Base-by-base conservation (phyloP, 2,888 invertebrate genomes). In the Acanthoscelides obtectus region DNA sequence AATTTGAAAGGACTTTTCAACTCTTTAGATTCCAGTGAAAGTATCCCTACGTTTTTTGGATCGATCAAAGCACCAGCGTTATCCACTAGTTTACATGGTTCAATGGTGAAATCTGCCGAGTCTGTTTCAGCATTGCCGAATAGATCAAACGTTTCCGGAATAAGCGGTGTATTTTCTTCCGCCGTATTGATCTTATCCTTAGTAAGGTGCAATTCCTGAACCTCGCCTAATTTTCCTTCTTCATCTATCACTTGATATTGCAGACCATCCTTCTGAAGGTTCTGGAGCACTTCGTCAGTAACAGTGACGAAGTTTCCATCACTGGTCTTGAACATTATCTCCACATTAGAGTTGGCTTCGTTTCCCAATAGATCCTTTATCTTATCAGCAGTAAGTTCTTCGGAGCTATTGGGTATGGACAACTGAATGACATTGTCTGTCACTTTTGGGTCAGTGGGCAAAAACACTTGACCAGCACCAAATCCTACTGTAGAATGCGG, bases 221-320 rank as follows among this genome's bases (percentile, higher is more conserved):
- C 74, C 74, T 84, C 84, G 0, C 84, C 82, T 65, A 84, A 77
- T 45, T 80, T 80, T 4, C 84, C 84, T 71, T 84, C 80, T 76
- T 85, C 84, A 69, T 85, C 84, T 12, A 85, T 79, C 21, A 85
- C 81, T 77, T 85, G 84, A 74, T 73, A 74, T 20, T 73, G 71
- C 71, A 73, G 64, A 70, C 79, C 77, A 68, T 79, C 79, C 69
- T 82, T 84, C 68, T 81, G 80, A 65, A 85, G 78, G 77, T 81
- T 83, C 68, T 83, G 85, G 64, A 91, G 84, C 25, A 90, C 89
- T 77, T 90, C 90, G 81, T 90, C 90, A 73, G 89, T 90, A 0
- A 91, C 88, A 73, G 89, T 89, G 0, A 90, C 88, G 78, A 89
- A 90, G 27, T 89, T 89, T 0, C 90, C 90, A 76, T 90, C 90